Conservation (phyloP, 2,888 invertebrate genomes). For the Drosophila mulleri region DNA sequence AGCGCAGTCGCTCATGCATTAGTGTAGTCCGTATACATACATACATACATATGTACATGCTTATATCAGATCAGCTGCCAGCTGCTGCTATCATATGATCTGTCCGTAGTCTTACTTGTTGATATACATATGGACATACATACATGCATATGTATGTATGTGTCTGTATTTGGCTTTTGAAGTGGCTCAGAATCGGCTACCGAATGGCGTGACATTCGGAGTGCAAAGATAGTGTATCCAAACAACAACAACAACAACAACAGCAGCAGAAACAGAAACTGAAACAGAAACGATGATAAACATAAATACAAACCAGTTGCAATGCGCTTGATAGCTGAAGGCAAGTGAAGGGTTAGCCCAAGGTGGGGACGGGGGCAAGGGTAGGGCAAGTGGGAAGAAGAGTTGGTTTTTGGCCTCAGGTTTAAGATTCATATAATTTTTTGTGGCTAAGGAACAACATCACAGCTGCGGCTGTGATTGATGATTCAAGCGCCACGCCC, state of each 20-base stretch:
- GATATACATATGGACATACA: too few relatives aligned
- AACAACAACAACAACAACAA: constrained; percentile 6
- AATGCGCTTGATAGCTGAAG: constrained; percentile 26
- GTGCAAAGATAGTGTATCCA: constrained; percentile 6
- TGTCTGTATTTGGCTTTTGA: constrained; percentile 5
- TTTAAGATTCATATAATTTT: constrained; percentile 1
- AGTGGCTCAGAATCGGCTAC: constrained; percentile 51
- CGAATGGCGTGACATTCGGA: constrained; percentile 49
- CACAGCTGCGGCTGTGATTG: constrained; percentile 39
- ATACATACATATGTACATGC: too few relatives aligned
- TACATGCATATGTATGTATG: background rate
- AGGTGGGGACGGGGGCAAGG: background rate
- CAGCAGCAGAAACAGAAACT: background rate
- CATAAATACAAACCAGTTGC: constrained; percentile 47
- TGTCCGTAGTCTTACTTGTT: background rate
- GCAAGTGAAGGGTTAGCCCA: constrained; percentile 55
- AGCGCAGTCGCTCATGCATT: background rate
- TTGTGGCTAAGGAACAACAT: constrained; percentile 34
- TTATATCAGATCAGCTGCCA: background rate
- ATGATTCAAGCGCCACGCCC: constrained; percentile 42
- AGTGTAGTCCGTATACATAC: background rate
- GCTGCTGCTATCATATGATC: background rate
- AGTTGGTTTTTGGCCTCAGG: background rate
- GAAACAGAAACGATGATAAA: background rate
- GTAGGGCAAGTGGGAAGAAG: background rate